These are phyloP conservation scores for Anser cygnoides DNA, from an alignment of 2,113 vertebrate species.

Conservation along the genomic window DNA sequence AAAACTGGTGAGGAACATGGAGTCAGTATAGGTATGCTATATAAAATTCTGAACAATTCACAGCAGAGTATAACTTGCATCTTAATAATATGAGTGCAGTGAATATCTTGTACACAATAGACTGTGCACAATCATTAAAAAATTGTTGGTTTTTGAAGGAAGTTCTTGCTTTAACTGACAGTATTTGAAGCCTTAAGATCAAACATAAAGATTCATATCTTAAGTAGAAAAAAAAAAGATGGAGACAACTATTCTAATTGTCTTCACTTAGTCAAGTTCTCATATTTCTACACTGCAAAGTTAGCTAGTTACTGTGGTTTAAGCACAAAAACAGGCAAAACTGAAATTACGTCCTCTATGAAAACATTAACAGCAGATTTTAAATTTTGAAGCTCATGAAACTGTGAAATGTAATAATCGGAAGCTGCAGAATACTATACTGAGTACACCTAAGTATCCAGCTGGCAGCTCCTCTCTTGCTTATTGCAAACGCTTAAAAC, in stretches of 20 bases:
- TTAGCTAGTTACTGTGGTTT: not conserved
- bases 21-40: not conserved
- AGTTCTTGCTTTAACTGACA: not conserved
- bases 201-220: not conserved
- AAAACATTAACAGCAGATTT: not conserved
- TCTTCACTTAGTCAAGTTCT: not conserved
- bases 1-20: not conserved
- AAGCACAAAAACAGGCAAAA: not conserved
- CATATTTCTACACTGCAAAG: not conserved
- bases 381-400: not conserved
- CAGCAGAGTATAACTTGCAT: not conserved
- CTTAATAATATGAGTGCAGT: not conserved
- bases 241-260: not conserved
- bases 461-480: not conserved
- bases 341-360: not conserved
- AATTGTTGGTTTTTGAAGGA: rapidly evolving
- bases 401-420: not conserved
- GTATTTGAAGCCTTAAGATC: not conserved
- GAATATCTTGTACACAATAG: not conserved
- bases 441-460: not conserved
- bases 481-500: not conserved
- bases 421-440: not conserved
- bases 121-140: not conserved
- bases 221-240: not conserved
- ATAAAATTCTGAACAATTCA: not conserved